Conservation (phyloP, 2,113 vertebrate species). For the Kryptolebias marmoratus region DNA sequence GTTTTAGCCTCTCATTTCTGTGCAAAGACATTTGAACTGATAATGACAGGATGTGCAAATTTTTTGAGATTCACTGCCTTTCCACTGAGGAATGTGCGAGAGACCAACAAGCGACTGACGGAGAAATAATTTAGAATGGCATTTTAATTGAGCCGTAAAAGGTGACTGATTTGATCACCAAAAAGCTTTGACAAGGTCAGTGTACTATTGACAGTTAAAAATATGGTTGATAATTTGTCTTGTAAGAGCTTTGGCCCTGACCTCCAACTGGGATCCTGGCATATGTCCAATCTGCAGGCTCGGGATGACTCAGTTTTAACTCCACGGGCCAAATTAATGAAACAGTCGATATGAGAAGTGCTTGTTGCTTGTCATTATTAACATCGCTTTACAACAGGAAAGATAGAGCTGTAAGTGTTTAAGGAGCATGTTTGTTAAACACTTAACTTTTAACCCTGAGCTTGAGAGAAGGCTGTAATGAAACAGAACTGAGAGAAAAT, state of each 20-base stretch:
- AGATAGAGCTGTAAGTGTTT: slow-evolving; percentile 3
- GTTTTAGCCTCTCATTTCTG: not conserved
- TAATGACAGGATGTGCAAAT: not conserved
- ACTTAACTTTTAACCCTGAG: not conserved
- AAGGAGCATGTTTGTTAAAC: slow-evolving; percentile 14
- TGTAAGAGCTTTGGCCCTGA: slow-evolving; percentile 39
- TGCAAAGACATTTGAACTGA: not conserved
- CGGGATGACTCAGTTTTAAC: not conserved
- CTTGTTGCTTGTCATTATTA: slow-evolving; percentile 5
- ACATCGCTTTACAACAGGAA: slow-evolving; percentile 2
- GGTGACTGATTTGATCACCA: slow-evolving; percentile 54
- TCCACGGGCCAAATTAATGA: slow-evolving; percentile 18
- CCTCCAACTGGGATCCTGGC: slow-evolving; percentile 37
- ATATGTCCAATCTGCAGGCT: slow-evolving; percentile 19
- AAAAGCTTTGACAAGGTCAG: slow-evolving; percentile 52
- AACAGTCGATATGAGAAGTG: slow-evolving; percentile 11
- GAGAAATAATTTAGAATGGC: slow-evolving; percentile 49
- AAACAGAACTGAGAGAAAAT: not conserved
- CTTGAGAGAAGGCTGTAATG: not conserved
- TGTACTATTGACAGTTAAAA: slow-evolving; percentile 49
- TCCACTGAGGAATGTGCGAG: slow-evolving; percentile 7
- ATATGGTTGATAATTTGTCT: slow-evolving; percentile 49
- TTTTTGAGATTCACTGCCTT: slow-evolving; percentile 5
- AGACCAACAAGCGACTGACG: slow-evolving; percentile 20
- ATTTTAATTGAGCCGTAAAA: slow-evolving; percentile 62